Conservation (phyloP, 2,797 vertebrate genomes). For the Heliangelus exortis region DNA sequence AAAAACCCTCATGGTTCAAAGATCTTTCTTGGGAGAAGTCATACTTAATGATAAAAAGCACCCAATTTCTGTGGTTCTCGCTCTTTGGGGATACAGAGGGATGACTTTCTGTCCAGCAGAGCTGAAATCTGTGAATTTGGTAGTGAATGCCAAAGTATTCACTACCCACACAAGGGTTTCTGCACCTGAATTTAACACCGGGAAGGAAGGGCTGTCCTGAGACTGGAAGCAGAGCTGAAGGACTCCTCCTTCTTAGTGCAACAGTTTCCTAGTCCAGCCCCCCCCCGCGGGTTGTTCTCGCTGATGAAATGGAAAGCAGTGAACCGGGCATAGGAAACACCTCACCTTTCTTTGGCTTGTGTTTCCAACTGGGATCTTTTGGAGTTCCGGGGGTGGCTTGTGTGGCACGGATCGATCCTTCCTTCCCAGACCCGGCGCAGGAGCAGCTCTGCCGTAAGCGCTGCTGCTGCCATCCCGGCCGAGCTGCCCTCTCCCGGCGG, state of each 20-base stretch:
- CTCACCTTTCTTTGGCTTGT: neutral
- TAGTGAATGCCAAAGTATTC: neutral
- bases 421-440: neutral
- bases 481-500: accelerated
- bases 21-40: neutral
- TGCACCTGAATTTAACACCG: neutral
- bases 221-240: neutral
- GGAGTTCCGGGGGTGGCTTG: neutral
- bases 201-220: neutral
- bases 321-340: accelerated
- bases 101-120: neutral
- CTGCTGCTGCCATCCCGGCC: accelerated
- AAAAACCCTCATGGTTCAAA: neutral
- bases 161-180: neutral
- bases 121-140: neutral
- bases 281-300: accelerated
- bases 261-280: neutral
- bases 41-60: neutral
- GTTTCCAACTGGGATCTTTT: neutral
- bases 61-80: neutral
- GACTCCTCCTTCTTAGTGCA: neutral
- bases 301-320: neutral
- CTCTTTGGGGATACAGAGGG: neutral
- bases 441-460: neutral
- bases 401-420: neutral